Evolutionary conservation across 2,888 invertebrate genomes (phyloP).

Genomic region (Azorinus chamasolen): DNA sequence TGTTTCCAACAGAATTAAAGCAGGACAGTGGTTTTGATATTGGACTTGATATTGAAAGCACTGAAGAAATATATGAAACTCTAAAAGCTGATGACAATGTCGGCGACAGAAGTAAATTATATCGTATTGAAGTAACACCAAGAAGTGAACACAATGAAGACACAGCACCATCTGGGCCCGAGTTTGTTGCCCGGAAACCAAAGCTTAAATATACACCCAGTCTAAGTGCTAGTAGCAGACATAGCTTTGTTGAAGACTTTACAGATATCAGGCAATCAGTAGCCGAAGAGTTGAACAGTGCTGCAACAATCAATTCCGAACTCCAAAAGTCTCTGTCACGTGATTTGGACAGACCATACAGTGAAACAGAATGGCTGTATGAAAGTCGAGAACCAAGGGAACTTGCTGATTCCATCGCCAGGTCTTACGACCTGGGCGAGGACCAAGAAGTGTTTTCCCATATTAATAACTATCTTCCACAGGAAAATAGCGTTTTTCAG

Average conservation of each 20-base stretch:
- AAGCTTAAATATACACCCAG: constrained; percentile 29
- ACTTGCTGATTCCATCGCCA: constrained; percentile 77
- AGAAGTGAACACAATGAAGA: neutral
- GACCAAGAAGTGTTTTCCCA: constrained; percentile 73
- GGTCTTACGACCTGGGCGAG: constrained; percentile 77
- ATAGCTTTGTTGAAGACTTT: constrained; percentile 57
- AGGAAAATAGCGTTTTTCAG: constrained; percentile 55
- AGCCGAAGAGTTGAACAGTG: constrained; percentile 66
- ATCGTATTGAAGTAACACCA: constrained; percentile 29
- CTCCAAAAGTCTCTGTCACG: constrained; percentile 61
- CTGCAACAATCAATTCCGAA: constrained; percentile 62
- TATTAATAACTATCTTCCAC: constrained; percentile 72
- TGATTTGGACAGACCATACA: constrained; percentile 54
- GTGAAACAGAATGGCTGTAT: constrained; percentile 60
- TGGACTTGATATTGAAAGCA: constrained; percentile 62
- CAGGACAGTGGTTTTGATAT: constrained; percentile 72
- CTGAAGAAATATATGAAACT: constrained; percentile 49
- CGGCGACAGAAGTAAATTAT: constrained; percentile 42
- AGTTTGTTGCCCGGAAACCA: neutral
- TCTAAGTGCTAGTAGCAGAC: constrained; percentile 23
- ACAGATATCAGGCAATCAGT: constrained; percentile 61
- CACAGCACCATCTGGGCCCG: neutral
- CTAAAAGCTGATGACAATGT: constrained; percentile 36
- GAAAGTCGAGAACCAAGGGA: constrained; percentile 65
- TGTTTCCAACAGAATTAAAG: constrained; percentile 61